Evolutionary conservation across 2,888 invertebrate genomes (phyloP).

Genomic region (Charanyca ferruginea): DNA sequence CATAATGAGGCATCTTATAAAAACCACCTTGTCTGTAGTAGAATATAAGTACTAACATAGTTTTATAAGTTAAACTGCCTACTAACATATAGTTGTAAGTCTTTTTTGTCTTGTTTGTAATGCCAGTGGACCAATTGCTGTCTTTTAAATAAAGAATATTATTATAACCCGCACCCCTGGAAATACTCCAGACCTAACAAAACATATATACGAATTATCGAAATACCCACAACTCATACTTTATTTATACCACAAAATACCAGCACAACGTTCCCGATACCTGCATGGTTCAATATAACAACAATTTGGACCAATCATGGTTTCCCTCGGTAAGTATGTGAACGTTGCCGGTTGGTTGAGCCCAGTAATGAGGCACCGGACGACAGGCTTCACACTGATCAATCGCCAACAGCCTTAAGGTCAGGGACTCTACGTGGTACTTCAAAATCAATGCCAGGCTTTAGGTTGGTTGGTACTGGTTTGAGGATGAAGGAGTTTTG

Average conservation of each 20-base stretch:
- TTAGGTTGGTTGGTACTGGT: slow-evolving; percentile 3
- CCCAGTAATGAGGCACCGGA: slow-evolving; percentile 60
- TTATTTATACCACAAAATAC: neutral
- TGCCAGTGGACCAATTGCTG: no score
- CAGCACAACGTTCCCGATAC: slow-evolving; percentile 21
- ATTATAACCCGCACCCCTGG: no score
- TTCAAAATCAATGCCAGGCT: slow-evolving; percentile 37
- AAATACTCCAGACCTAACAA: no score
- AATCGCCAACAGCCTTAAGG: slow-evolving; percentile 54
- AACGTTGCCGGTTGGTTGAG: slow-evolving; percentile 63
- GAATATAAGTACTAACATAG: no score
- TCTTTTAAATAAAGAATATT: no score
- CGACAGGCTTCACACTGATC: slow-evolving; percentile 51
- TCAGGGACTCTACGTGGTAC: slow-evolving; percentile 45
- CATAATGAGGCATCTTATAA: no score
- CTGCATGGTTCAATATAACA: slow-evolving; percentile 50
- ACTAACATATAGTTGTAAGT: no score
- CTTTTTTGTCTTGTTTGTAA: no score
- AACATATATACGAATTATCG: neutral
- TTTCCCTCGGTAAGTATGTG: slow-evolving; percentile 58
- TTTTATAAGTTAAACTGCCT: no score
- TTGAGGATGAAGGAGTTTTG: neutral
- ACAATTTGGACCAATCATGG: slow-evolving; percentile 62
- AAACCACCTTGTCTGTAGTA: no score
- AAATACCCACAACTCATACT: neutral